phyloP scores from a whole-genome alignment of 2,797 vertebrate species.

The Fratercula arctica region DNA sequence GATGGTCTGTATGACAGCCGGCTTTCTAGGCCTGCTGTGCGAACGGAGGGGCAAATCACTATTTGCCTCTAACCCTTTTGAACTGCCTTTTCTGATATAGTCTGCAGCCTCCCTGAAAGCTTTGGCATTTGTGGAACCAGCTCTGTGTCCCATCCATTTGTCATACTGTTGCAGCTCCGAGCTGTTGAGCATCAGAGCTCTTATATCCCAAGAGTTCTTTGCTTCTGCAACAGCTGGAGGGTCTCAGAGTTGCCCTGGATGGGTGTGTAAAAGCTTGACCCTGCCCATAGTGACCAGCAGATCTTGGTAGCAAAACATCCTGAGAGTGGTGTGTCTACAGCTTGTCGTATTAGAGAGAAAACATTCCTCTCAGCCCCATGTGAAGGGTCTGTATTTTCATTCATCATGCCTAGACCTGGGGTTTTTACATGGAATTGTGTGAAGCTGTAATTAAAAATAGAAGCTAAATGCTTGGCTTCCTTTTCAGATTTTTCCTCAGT shows the following conservation, averaged over 20 bases:
- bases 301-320: neutral
- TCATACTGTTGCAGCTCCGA: neutral
- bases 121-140: neutral
- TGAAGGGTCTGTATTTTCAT: neutral
- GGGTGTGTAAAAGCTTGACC: neutral
- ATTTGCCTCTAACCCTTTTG: neutral
- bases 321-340: neutral
- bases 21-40: neutral
- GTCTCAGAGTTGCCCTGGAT: neutral
- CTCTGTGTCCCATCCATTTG: neutral
- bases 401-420: neutral
- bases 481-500: slow-evolving; percentile 39
- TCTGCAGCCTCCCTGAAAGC: neutral
- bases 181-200: neutral
- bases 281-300: neutral
- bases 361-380: neutral
- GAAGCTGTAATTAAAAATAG: slow-evolving; percentile 14
- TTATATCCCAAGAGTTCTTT: neutral
- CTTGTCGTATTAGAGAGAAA: neutral
- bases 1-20: neutral
- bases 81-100: neutral
- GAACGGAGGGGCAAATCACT: neutral
- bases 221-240: neutral
- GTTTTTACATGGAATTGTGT: neutral
- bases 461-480: neutral